These are phyloP conservation scores for Eilema sororculum DNA, from an alignment of 2,888 invertebrate species.

Conservation along the genomic window DNA sequence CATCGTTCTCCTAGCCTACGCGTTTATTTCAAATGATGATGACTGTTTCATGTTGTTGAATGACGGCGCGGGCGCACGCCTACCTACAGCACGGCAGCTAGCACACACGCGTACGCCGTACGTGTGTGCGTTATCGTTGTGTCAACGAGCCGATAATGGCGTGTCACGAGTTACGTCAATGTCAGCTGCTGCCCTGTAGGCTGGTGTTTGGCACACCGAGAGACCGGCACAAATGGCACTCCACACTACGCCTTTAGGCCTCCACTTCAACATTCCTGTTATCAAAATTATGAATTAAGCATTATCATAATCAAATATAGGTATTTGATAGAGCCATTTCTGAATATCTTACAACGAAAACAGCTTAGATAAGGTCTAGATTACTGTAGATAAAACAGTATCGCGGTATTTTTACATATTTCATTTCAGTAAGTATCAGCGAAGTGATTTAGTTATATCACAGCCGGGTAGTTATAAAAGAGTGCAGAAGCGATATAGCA, in stretches of 20 bases:
- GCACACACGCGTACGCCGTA: conserved; percentile 25
- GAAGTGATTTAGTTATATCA: background rate
- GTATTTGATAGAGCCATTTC: background rate
- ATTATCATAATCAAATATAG: conserved; percentile 8
- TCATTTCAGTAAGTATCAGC: background rate
- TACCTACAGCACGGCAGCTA: conserved; percentile 29
- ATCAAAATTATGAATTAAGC: conserved; percentile 6
- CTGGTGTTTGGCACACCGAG: background rate
- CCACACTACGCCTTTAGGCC: background rate
- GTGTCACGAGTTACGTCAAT: conserved; percentile 60
- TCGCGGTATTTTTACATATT: background rate
- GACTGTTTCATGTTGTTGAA: conserved; percentile 51
- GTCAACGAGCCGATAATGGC: conserved; percentile 52
- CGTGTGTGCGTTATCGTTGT: conserved; percentile 51
- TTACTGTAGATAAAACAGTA: conserved; percentile 13
- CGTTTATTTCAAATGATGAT: conserved; percentile 53
- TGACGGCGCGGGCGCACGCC: conserved; percentile 47
- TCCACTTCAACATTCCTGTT: background rate
- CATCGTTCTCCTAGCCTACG: conserved; percentile 36
- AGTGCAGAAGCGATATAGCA: background rate
- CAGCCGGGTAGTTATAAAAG: background rate
- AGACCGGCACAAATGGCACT: background rate
- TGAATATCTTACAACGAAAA: conserved; percentile 9
- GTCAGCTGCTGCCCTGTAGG: conserved; percentile 52
- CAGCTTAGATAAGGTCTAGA: conserved; percentile 15